phyloP scores from a whole-genome alignment of 2,113 vertebrate species.

The Peromyscus polionotus region DNA sequence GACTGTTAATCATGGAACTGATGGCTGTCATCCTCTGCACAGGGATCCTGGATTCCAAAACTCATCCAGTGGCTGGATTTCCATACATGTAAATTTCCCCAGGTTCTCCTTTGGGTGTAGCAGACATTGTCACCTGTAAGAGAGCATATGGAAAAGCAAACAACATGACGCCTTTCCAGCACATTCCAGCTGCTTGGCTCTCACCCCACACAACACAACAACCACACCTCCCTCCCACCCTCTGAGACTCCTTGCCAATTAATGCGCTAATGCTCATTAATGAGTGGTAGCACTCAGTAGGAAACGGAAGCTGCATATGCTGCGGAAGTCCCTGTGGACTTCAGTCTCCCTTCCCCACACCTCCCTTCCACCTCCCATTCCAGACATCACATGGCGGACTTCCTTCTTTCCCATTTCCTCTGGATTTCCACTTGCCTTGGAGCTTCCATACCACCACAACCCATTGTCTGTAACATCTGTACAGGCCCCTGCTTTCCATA shows the following conservation, averaged over 20 bases:
- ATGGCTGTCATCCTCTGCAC: too few relatives aligned
- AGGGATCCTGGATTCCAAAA: rapidly evolving
- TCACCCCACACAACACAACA: neutral
- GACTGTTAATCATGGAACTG: rapidly evolving
- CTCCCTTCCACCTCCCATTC: neutral
- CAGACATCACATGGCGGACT: rapidly evolving
- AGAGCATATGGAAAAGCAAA: neutral
- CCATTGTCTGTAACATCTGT: rapidly evolving
- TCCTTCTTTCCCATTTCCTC: rapidly evolving
- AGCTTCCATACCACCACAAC: rapidly evolving
- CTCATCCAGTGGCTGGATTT: neutral
- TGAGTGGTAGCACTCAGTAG: neutral
- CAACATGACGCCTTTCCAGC: rapidly evolving
- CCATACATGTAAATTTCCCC: neutral
- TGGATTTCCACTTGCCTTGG: rapidly evolving
- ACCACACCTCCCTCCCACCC: neutral
- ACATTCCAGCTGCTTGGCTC: neutral
- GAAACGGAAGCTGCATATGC: neutral
- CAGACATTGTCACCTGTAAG: neutral
- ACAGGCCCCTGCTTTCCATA: rapidly evolving
- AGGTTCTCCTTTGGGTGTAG: rapidly evolving
- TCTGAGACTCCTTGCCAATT: neutral
- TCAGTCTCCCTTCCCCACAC: rapidly evolving
- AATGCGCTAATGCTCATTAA: neutral
- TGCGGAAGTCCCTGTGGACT: neutral